phyloP scores from a whole-genome alignment of 2,888 invertebrate genomes.

The Papilio elwesi region DNA sequence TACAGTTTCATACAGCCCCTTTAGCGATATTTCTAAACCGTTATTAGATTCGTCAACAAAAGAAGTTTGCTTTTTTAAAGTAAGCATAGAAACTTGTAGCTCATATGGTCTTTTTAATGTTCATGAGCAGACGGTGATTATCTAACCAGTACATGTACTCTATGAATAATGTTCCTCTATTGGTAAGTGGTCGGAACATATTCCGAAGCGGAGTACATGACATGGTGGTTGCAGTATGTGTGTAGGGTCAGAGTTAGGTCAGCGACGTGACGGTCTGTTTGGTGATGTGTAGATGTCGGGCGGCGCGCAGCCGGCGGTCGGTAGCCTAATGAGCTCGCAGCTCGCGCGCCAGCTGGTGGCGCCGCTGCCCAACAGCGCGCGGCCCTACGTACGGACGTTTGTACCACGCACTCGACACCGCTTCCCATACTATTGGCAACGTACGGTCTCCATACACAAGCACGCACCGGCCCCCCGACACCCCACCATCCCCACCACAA shows the following conservation, averaged over 20 bases:
- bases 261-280: conserved; percentile 33
- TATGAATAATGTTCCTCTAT: too few relatives aligned
- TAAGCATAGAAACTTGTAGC: too few relatives aligned
- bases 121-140: too few relatives aligned
- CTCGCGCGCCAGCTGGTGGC: conserved; percentile 85
- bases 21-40: too few relatives aligned
- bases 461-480: conserved; percentile 45
- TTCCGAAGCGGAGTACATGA: too few relatives aligned
- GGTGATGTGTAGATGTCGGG: conserved; percentile 72
- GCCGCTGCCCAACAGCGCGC: conserved; percentile 80
- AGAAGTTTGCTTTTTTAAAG: too few relatives aligned
- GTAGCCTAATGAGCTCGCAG: conserved; percentile 84
- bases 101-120: too few relatives aligned
- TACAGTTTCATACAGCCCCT: not conserved
- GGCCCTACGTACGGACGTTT: conserved; percentile 83
- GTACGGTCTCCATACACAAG: conserved; percentile 62
- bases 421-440: conserved; percentile 76
- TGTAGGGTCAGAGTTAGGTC: not conserved
- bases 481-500: conserved; percentile 19
- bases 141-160: too few relatives aligned
- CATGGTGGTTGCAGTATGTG: conserved; percentile 9
- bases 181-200: too few relatives aligned
- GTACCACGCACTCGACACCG: conserved; percentile 84
- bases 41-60: too few relatives aligned
- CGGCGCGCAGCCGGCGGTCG: conserved; percentile 63